A percentile compares a stretch with the other conserved stretches of the same genome.
phyloP scores from a whole-genome alignment of 2,797 vertebrate genomes.

The Epinephelus malabaricus region DNA sequence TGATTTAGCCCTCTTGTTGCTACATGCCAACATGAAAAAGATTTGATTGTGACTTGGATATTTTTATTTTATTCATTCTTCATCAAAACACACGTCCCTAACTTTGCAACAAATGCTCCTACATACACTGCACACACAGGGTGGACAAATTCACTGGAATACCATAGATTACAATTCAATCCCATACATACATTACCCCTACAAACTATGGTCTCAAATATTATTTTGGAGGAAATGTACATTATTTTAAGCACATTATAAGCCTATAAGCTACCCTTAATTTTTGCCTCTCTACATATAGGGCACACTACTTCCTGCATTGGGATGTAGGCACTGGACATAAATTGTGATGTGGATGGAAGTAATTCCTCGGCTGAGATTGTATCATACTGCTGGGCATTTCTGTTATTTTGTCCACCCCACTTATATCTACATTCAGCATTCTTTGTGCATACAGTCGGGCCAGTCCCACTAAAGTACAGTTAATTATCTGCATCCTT shows the following conservation, averaged over 20 bases:
- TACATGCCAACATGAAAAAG: neutral
- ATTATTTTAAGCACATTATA: neutral
- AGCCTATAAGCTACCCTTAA: neutral
- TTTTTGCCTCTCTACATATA: neutral
- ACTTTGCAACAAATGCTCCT: neutral
- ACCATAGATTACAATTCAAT: neutral
- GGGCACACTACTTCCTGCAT: neutral
- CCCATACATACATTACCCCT: no score
- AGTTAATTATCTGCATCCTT: slow-evolving; percentile 51
- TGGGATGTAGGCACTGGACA: neutral
- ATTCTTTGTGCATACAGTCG: slow-evolving; percentile 1
- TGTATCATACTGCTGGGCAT: slow-evolving; percentile 2
- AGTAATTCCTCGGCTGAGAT: neutral
- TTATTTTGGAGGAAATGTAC: neutral
- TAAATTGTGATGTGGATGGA: neutral
- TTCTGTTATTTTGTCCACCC: slow-evolving; percentile 21
- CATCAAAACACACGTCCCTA: neutral
- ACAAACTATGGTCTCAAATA: neutral
- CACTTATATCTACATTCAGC: slow-evolving; percentile 10
- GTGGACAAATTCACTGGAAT: neutral
- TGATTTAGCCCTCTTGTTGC: neutral
- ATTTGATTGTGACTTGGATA: neutral
- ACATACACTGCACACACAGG: neutral
- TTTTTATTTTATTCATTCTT: neutral
- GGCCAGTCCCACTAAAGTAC: slow-evolving; percentile 9